These are phyloP conservation scores for Tortricodes alternella DNA, from an alignment of 2,888 invertebrate genomes.

Conservation along the genomic window DNA sequence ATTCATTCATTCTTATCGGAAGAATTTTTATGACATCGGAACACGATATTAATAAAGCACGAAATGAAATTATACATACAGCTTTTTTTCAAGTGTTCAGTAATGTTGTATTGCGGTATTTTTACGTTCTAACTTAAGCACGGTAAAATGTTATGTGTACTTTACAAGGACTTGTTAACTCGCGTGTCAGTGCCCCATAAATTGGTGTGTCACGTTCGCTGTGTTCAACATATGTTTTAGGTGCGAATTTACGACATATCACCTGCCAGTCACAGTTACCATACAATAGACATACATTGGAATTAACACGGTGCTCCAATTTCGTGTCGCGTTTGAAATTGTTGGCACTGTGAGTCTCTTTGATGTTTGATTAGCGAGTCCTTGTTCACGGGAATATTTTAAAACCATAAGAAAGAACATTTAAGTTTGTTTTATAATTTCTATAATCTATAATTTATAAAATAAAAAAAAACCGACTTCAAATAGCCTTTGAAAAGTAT, in stretches of 20 bases:
- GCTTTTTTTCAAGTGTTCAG: background rate
- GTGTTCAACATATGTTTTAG: constrained; percentile 5
- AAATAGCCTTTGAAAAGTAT: too few species aligned
- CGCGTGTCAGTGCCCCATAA: constrained; percentile 15
- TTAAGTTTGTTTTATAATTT: too few species aligned
- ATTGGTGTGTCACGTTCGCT: constrained; percentile 22
- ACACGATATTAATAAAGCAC: background rate
- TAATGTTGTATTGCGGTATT: constrained; percentile 16
- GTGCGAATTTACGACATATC: constrained; percentile 14
- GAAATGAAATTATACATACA: background rate
- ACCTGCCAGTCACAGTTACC: background rate
- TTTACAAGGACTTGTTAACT: constrained; percentile 22
- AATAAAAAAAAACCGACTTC: too few species aligned
- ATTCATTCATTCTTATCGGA: constrained; percentile 20
- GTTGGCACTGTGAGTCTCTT: background rate
- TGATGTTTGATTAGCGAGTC: background rate
- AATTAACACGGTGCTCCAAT: background rate
- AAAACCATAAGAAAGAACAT: too few species aligned
- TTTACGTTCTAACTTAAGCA: constrained; percentile 3
- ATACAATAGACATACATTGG: background rate
- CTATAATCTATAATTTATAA: too few species aligned
- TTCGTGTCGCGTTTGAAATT: background rate
- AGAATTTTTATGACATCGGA: constrained; percentile 21
- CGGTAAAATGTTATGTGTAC: constrained; percentile 17
- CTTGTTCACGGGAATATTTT: background rate